Base-by-base conservation (phyloP, 2,888 invertebrate species). In the Pheosia tremula region DNA sequence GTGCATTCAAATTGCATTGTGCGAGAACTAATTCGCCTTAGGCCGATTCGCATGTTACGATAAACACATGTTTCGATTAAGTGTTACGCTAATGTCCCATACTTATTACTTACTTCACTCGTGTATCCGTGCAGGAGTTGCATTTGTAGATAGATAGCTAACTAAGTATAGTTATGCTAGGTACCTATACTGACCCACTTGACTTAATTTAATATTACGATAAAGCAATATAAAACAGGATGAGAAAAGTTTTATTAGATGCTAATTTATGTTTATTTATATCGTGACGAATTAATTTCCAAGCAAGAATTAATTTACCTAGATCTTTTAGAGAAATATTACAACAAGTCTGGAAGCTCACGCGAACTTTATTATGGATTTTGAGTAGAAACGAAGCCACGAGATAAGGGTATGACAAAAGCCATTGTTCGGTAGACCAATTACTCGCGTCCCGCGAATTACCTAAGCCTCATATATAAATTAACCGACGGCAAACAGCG, bases 1-100 rank as follows among this genome's bases (percentile, higher is more conserved):
- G 91, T 92, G 92, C 93, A 93, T 93, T 93, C 92, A 93, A 93
- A 93, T 93, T 93, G 93, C 93, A 93, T 93, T 93, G 93, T 93
- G 92, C 92, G 93, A 91, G 91, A 93, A 91, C 93, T 93, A 93
- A 93, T 93, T 93, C 92, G 91, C 91, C 89, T 91, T 90, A 92
- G 91, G 91, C 90, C 86, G 93, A 93, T 93, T 90, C 90, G 89
- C 90, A 88, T 88, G 90, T 90, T 88, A 87, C 92, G 92, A 92
- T 93, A 92, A 93, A 93, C 92, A 92, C 87, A 92, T 93, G 92
- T 88, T 91, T 86, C 91, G 89, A 91, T 91, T 90, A 90, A 87
- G 84, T 85, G 85, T 84, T 86, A 85, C 87, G 84, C 85, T 86
- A 83, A 87, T 86, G 85, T 85, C 77, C 69, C 74, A 79, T 71